Evolutionary conservation across 2,888 invertebrate genomes (phyloP).

Genomic region (Napeogenes inachia): DNA sequence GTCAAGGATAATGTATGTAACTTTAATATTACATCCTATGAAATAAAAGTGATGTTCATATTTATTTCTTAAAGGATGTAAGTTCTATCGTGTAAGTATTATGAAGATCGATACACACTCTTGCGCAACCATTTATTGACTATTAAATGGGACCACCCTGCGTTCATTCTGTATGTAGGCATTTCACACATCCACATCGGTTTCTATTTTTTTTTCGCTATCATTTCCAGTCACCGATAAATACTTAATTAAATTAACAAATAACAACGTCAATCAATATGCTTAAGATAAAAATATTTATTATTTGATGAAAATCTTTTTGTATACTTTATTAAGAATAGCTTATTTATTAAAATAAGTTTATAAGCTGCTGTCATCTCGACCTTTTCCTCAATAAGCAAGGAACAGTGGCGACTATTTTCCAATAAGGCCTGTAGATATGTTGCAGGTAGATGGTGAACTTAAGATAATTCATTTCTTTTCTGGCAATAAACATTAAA

Average conservation of each 20-base stretch:
- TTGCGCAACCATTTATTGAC: conserved; percentile 40
- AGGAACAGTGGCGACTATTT: conserved; percentile 47
- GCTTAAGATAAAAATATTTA: conserved; percentile 9
- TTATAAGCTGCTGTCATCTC: conserved; percentile 26
- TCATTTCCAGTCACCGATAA: too few species aligned
- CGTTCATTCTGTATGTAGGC: neutral
- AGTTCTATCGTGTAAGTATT: conserved; percentile 35
- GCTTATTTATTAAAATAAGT: conserved; percentile 21
- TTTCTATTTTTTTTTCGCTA: too few species aligned
- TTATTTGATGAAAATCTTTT: neutral
- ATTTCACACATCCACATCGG: too few species aligned
- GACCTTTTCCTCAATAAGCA: conserved; percentile 52
- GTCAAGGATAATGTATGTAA: too few species aligned
- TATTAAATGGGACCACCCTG: conserved; percentile 50
- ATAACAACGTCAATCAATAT: conserved; percentile 8
- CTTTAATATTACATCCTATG: too few species aligned
- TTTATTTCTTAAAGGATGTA: conserved; percentile 1
- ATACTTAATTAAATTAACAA: conserved; percentile 1
- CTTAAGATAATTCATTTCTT: neutral
- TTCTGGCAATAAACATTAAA: neutral
- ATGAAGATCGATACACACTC: conserved; percentile 23
- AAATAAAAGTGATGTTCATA: too few species aligned
- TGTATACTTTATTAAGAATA: conserved; percentile 9
- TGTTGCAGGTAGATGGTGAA: conserved; percentile 35
- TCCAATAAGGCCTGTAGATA: conserved; percentile 57